Conservation (phyloP, 2,888 invertebrate species). For the Luperina testacea region DNA sequence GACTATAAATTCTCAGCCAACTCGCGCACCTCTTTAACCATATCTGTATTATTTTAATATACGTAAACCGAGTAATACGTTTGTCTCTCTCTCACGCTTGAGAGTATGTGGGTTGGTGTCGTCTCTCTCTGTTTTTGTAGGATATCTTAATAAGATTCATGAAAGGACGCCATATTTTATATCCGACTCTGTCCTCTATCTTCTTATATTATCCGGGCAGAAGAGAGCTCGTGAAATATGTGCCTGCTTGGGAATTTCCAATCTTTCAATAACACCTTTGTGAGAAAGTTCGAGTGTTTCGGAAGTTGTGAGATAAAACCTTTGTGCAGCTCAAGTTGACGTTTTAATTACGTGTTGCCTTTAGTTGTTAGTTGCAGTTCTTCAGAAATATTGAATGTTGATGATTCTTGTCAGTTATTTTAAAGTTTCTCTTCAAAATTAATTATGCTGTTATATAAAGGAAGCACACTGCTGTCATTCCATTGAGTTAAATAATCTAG, state of each 20-base stretch:
- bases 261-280: slow-evolving; percentile 90
- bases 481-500: neutral
- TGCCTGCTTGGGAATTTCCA: slow-evolving; percentile 89
- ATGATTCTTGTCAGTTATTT: neutral
- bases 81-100: slow-evolving; percentile 70
- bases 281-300: slow-evolving; percentile 79
- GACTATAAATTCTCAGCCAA: slow-evolving; percentile 85
- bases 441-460: no score
- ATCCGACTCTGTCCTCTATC: slow-evolving; percentile 91
- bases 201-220: slow-evolving; percentile 90
- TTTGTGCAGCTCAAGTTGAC: slow-evolving; percentile 55
- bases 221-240: slow-evolving; percentile 88
- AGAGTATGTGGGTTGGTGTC: slow-evolving; percentile 66
- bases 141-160: slow-evolving; percentile 96
- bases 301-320: slow-evolving; percentile 75
- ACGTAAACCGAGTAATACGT: slow-evolving; percentile 83
- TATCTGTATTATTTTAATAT: slow-evolving; percentile 89
- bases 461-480: neutral
- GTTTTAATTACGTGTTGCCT: slow-evolving; percentile 54
- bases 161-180: slow-evolving; percentile 96
- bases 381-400: neutral
- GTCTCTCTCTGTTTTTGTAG: slow-evolving; percentile 90
- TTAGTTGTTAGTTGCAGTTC: slow-evolving; percentile 22
- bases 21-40: slow-evolving; percentile 88
- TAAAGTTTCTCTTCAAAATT: neutral